Evolutionary conservation across 2,113 vertebrate genomes (phyloP).

Genomic region (Ahaetulla prasina): DNA sequence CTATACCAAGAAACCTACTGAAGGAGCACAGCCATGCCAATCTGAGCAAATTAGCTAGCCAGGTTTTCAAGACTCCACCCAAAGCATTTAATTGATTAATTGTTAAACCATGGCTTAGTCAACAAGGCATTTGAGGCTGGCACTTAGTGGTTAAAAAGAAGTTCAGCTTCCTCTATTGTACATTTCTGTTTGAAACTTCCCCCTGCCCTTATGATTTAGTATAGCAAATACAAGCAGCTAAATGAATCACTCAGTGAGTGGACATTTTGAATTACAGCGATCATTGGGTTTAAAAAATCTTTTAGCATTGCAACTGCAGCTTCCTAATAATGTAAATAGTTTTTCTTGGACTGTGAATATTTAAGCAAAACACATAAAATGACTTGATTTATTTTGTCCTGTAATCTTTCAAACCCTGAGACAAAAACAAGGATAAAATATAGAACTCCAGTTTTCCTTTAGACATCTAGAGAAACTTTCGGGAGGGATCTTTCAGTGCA

Average conservation of each 20-base stretch:
- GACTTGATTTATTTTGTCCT: constrained; percentile 1
- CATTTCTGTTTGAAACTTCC: not conserved
- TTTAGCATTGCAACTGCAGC: not conserved
- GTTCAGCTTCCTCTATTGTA: not conserved
- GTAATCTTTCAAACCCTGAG: constrained; percentile 16
- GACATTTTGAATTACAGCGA: not conserved
- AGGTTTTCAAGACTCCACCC: not conserved
- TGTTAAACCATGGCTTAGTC: not conserved
- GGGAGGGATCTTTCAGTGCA: constrained; percentile 36
- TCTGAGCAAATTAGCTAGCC: not conserved
- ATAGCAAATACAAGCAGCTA: not conserved
- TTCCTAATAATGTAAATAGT: constrained; percentile 20
- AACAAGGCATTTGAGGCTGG: not conserved
- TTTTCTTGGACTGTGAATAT: not conserved
- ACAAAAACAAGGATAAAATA: constrained; percentile 14
- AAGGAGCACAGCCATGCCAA: not conserved
- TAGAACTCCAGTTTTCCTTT: constrained; percentile 3
- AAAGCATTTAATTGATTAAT: not conserved
- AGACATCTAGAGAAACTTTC: constrained; percentile 14
- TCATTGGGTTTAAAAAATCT: not conserved
- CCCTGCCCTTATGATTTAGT: not conserved
- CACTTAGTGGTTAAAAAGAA: not conserved
- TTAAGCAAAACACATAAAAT: not conserved
- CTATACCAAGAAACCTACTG: not conserved
- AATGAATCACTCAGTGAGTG: not conserved